phyloP scores from a whole-genome alignment of 1,140 invertebrate genomes.

The Lasaia peninsularis region DNA sequence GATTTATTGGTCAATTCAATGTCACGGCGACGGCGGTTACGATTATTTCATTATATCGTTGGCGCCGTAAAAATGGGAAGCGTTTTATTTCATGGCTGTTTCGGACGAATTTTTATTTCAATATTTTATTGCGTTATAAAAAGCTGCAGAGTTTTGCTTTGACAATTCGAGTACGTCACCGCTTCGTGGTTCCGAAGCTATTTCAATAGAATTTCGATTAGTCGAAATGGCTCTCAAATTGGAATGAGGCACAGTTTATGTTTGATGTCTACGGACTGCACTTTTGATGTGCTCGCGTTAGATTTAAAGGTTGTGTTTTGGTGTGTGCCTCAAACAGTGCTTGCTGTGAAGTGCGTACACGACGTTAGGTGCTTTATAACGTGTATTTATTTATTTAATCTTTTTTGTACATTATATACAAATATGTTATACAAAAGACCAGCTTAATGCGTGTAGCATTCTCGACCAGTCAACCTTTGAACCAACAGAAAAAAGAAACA shows the following conservation, averaged over 20 bases:
- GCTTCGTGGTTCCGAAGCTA: conserved; percentile 16
- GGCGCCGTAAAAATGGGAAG: conserved; percentile 74
- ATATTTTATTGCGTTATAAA: conserved; percentile 75
- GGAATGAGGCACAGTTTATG: conserved; percentile 9
- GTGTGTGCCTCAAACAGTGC: background rate
- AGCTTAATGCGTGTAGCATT: too few species aligned
- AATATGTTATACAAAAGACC: too few species aligned
- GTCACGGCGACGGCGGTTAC: conserved; percentile 67
- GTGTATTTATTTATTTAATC: too few species aligned
- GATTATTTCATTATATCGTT: conserved; percentile 77
- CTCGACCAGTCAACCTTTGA: too few species aligned
- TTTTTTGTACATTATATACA: too few species aligned
- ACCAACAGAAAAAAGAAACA: too few species aligned
- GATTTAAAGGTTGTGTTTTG: background rate
- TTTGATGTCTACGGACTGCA: conserved; percentile 12
- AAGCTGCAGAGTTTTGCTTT: conserved; percentile 42
- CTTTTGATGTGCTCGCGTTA: background rate
- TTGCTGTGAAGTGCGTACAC: too few species aligned
- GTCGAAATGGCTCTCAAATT: conserved; percentile 13
- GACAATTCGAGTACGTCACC: conserved; percentile 42
- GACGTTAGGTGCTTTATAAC: too few species aligned
- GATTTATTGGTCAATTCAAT: conserved; percentile 70
- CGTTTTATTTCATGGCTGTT: conserved; percentile 71
- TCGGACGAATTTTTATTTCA: conserved; percentile 70
- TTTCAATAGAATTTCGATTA: conserved; percentile 16